These are phyloP conservation scores for Pseudochirops cupreus DNA, from an alignment of 2,797 vertebrate genomes.

Conservation along the genomic window DNA sequence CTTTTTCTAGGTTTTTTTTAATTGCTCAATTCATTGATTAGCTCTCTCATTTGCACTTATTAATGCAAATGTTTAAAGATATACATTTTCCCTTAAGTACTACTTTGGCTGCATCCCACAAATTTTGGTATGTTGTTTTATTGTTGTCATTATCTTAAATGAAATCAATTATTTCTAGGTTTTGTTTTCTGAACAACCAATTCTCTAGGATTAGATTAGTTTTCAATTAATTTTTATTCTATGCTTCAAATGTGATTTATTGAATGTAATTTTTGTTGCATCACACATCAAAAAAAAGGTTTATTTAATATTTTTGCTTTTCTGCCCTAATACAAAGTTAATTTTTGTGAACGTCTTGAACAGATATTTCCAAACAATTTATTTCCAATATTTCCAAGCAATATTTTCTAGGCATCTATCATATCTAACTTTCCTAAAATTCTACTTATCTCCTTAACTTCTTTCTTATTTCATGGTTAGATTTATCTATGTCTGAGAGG, in stretches of 20 bases:
- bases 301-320: neutral
- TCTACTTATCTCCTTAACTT: neutral
- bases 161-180: neutral
- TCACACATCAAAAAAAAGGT: neutral
- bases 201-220: neutral
- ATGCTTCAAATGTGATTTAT: neutral
- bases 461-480: neutral
- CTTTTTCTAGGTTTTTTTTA: neutral
- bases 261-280: neutral
- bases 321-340: neutral
- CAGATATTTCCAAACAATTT: neutral
- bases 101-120: neutral
- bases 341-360: neutral
- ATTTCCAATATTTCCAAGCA: neutral
- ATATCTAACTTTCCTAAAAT: neutral
- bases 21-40: neutral
- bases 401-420: neutral
- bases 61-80: neutral
- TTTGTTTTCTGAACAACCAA: neutral
- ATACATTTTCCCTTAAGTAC: neutral
- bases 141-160: neutral
- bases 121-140: neutral
- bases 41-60: neutral
- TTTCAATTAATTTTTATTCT: neutral
- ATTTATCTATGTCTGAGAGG: neutral